These are phyloP conservation scores for Piscicola geometra DNA, from an alignment of 2,888 invertebrate species.

Conservation along the genomic window DNA sequence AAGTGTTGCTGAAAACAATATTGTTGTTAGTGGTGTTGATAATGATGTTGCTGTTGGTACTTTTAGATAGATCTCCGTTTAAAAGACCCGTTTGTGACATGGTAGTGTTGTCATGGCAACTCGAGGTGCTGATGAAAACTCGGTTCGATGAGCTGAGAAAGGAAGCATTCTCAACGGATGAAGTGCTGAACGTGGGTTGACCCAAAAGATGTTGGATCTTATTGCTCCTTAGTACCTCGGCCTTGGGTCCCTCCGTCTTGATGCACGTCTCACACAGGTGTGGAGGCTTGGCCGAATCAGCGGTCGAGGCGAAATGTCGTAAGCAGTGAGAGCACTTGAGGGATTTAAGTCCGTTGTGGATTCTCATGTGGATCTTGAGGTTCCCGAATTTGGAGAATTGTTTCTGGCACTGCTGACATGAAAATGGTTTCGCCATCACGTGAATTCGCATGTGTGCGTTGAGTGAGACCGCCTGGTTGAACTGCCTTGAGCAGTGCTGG, in stretches of 20 bases:
- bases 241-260: background rate
- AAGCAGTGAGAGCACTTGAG: slow-evolving; percentile 18
- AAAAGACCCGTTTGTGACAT: no score
- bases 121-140: background rate
- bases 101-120: no score
- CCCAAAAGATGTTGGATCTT: background rate
- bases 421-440: slow-evolving; percentile 26
- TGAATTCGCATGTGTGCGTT: slow-evolving; percentile 31
- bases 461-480: slow-evolving; percentile 23
- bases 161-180: background rate
- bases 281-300: background rate
- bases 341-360: slow-evolving; percentile 21
- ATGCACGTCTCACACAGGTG: background rate
- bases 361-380: slow-evolving; percentile 31
- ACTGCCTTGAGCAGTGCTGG: slow-evolving; percentile 26
- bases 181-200: background rate
- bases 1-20: background rate
- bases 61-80: no score
- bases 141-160: background rate
- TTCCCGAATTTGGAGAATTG: slow-evolving; percentile 29
- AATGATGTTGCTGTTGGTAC: no score
- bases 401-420: slow-evolving; percentile 30
- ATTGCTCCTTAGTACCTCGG: background rate
- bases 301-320: background rate
- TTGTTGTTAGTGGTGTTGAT: no score